A percentile compares a stretch with the other conserved stretches of the same genome.
These are phyloP conservation scores for Anisognathus igniventris DNA, from an alignment of 2,797 vertebrate genomes.

Conservation along the genomic window DNA sequence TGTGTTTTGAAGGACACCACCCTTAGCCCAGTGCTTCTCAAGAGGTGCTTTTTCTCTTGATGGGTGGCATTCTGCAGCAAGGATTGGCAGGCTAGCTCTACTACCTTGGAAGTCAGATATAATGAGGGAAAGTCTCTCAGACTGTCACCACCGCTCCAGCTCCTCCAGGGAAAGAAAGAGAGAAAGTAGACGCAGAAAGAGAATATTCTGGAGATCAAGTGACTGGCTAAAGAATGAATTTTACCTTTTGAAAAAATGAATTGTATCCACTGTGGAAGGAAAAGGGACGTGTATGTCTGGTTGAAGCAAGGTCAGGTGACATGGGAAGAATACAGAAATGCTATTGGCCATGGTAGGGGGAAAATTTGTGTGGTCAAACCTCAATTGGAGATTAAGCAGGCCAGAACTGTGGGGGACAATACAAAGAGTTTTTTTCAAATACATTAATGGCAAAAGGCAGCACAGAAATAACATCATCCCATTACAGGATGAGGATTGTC, in stretches of 20 bases:
- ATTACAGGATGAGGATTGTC: not conserved
- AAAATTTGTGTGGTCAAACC: not conserved
- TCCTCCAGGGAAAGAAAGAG: not conserved
- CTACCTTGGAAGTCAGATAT: not conserved
- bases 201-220: not conserved
- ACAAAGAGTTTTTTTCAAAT: not conserved
- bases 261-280: not conserved
- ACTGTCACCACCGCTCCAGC: not conserved
- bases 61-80: not conserved
- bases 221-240: not conserved
- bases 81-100: not conserved
- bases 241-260: not conserved
- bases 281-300: not conserved
- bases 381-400: not conserved
- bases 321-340: not conserved
- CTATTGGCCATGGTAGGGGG: not conserved
- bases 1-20: not conserved
- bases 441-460: not conserved
- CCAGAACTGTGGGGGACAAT: not conserved
- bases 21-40: not conserved
- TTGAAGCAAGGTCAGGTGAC: not conserved
- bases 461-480: not conserved
- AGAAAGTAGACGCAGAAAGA: not conserved
- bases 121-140: not conserved
- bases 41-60: not conserved